These are phyloP conservation scores for Gambusia affinis DNA, from an alignment of 2,113 vertebrate species.

Conservation along the genomic window DNA sequence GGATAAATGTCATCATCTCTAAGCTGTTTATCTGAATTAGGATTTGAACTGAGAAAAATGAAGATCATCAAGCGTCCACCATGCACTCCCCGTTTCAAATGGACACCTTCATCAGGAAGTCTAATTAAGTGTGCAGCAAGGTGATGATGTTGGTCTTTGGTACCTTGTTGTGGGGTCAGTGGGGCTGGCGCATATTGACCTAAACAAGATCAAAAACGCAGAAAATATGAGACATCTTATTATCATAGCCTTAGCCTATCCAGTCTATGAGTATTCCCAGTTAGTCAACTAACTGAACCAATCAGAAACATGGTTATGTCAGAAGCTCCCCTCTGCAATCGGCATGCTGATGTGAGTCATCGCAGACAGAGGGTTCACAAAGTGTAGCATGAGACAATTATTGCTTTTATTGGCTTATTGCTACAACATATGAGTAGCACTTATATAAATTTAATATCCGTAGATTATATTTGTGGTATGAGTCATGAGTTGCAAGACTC, in stretches of 20 bases:
- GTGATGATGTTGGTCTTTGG: conserved; percentile 4
- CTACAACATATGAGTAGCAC: background rate
- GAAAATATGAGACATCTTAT: background rate
- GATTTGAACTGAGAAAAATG: no score
- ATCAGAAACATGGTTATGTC: no score
- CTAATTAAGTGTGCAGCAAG: background rate
- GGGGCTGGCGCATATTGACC: conserved; percentile 75
- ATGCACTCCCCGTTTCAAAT: conserved; percentile 9
- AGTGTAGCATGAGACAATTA: background rate
- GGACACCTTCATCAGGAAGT: background rate
- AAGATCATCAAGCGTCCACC: no score
- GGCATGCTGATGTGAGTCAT: background rate
- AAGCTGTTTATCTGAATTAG: background rate
- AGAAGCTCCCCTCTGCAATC: background rate
- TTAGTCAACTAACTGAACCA: background rate
- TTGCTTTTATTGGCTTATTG: background rate
- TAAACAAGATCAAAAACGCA: conserved; percentile 46
- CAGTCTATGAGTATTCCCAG: background rate
- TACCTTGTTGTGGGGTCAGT: conserved; percentile 82
- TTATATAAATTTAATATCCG: background rate
- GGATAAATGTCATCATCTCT: background rate
- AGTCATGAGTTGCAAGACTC: background rate
- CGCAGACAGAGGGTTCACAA: background rate
- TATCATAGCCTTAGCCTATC: background rate
- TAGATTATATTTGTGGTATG: background rate